These are phyloP conservation scores for Trachops cirrhosus DNA, from an alignment of 2,797 vertebrate species.

Conservation along the genomic window DNA sequence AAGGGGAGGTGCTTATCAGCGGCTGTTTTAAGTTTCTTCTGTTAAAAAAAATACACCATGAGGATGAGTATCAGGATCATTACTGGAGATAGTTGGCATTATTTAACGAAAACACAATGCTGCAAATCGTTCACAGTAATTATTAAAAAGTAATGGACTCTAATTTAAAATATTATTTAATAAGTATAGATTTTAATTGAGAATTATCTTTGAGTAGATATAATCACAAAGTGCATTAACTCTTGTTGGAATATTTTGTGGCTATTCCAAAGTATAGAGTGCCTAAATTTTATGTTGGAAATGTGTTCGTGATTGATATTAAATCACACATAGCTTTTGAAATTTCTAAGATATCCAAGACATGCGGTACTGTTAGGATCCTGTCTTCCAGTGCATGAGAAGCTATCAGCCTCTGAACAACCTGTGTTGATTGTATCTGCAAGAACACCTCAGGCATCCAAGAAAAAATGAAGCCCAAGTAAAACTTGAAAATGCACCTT, in stretches of 20 bases:
- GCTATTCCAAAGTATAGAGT: slow-evolving; percentile 71
- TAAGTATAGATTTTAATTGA: slow-evolving; percentile 40
- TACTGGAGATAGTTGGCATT: background rate
- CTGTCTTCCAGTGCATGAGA: background rate
- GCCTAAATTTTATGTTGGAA: slow-evolving; percentile 71
- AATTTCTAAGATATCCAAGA: background rate
- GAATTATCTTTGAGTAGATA: slow-evolving; percentile 66
- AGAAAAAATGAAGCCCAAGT: slow-evolving; percentile 16
- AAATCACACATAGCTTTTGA: background rate
- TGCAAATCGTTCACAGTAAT: slow-evolving; percentile 1
- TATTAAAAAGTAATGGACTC: slow-evolving; percentile 21
- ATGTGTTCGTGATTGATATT: slow-evolving; percentile 42
- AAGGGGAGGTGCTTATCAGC: slow-evolving; percentile 11
- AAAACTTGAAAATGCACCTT: slow-evolving; percentile 56
- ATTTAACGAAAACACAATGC: slow-evolving; percentile 9
- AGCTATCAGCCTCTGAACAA: background rate
- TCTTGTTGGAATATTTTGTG: slow-evolving; percentile 69
- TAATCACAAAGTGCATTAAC: slow-evolving; percentile 82
- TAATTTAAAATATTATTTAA: slow-evolving; percentile 51
- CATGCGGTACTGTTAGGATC: background rate
- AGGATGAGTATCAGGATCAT: background rate
- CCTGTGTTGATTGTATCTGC: slow-evolving; percentile 12
- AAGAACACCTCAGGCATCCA: background rate
- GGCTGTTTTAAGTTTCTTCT: background rate
- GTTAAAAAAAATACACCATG: background rate